Conservation (phyloP, 2,113 vertebrate species). For the Pteronura brasiliensis region DNA sequence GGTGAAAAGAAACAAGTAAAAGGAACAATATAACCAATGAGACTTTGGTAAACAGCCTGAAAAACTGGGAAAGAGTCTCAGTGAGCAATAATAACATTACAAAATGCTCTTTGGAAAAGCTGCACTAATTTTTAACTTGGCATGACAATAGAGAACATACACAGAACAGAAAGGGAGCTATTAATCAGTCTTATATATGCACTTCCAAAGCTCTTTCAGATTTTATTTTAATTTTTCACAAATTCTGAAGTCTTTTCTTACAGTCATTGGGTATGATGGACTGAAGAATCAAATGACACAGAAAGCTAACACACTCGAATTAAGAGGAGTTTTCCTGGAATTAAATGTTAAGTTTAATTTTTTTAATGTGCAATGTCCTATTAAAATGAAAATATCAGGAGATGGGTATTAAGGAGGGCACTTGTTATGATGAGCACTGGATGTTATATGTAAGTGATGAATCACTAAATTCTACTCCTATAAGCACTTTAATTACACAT, state of each 20-base stretch:
- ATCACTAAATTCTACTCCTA: background rate
- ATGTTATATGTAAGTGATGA: background rate
- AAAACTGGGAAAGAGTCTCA: background rate
- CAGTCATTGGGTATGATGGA: background rate
- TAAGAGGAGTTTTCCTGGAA: slow-evolving; percentile 15
- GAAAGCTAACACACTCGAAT: background rate
- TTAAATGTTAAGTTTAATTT: background rate
- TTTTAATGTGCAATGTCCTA: slow-evolving; percentile 15
- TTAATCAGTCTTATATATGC: background rate
- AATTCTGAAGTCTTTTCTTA: background rate
- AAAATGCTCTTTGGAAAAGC: background rate
- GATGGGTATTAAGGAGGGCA: background rate
- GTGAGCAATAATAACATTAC: background rate
- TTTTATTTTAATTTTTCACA: slow-evolving; percentile 42
- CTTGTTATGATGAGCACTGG: background rate
- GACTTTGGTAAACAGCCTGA: background rate
- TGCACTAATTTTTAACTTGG: slow-evolving; percentile 29
- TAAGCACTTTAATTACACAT: background rate
- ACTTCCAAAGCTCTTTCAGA: background rate
- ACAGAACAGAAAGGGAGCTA: background rate
- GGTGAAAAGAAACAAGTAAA: slow-evolving; percentile 10
- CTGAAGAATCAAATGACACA: background rate
- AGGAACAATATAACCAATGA: background rate
- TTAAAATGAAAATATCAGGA: slow-evolving; percentile 19
- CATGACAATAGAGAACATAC: background rate